Percentiles rank a stretch among this genome's conserved stretches.
Conservation (phyloP, 2,797 vertebrate species). For the Florisuga fusca region DNA sequence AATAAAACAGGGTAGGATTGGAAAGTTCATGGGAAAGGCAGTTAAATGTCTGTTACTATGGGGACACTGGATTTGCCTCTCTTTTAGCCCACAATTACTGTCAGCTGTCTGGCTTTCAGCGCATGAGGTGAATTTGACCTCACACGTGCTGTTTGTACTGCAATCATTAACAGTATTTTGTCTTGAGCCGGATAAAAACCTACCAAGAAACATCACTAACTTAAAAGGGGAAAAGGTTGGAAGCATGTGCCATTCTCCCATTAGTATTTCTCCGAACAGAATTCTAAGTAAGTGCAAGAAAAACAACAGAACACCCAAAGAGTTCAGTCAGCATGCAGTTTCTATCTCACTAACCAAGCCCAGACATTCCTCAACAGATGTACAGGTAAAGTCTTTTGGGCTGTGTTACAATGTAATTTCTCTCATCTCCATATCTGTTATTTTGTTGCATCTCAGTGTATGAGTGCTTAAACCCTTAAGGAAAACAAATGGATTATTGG, state of each 20-base stretch:
- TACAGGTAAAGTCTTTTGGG: background rate
- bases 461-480: background rate
- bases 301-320: background rate
- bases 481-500: background rate
- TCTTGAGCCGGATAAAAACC: background rate
- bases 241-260: background rate
- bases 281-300: background rate
- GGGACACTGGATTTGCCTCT: constrained; percentile 11
- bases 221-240: background rate
- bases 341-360: background rate
- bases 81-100: background rate
- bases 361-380: background rate
- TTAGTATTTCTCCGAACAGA: background rate
- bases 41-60: background rate
- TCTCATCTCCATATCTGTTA: background rate
- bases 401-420: background rate
- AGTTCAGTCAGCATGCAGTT: background rate
- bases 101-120: constrained; percentile 14
- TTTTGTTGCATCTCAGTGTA: background rate
- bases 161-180: background rate
- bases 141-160: background rate
- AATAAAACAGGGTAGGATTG: background rate
- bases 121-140: background rate
- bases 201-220: background rate
- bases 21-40: background rate